Evolutionary conservation across 2,113 vertebrate genomes (phyloP).

Genomic region (Oreochromis aureus): DNA sequence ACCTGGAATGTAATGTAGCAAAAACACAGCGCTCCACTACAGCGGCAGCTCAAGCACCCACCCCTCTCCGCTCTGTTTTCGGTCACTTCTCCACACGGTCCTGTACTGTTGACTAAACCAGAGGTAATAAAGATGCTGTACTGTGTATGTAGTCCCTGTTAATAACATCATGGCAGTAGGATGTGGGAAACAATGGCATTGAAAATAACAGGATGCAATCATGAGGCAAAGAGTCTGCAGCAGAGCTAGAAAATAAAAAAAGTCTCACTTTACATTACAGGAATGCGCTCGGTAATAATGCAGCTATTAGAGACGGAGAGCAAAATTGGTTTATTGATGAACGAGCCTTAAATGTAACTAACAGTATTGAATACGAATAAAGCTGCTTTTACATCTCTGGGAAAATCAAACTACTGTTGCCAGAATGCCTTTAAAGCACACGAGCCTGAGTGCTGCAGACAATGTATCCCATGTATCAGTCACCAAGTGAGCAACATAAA

Average conservation of each 20-base stretch:
- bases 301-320: neutral
- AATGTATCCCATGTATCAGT: conserved; percentile 9
- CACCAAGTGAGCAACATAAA: conserved; percentile 3
- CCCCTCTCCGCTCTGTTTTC: neutral
- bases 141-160: neutral
- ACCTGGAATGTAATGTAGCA: conserved; percentile 52
- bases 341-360: neutral
- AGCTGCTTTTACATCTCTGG: neutral
- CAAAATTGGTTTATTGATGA: neutral
- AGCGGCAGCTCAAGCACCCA: neutral
- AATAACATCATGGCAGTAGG: neutral
- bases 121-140: conserved; percentile 2
- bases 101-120: neutral
- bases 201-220: conserved; percentile 30
- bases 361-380: neutral
- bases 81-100: neutral
- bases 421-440: conserved; percentile 9
- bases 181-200: conserved; percentile 16
- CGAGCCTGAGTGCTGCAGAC: conserved; percentile 22
- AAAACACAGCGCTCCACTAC: conserved; percentile 48
- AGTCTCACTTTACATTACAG: neutral
- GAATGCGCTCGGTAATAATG: neutral
- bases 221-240: neutral
- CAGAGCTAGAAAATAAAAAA: neutral
- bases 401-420: conserved; percentile 18